These are phyloP conservation scores for Spermophilus dauricus DNA, from an alignment of 2,113 vertebrate genomes.

Conservation along the genomic window DNA sequence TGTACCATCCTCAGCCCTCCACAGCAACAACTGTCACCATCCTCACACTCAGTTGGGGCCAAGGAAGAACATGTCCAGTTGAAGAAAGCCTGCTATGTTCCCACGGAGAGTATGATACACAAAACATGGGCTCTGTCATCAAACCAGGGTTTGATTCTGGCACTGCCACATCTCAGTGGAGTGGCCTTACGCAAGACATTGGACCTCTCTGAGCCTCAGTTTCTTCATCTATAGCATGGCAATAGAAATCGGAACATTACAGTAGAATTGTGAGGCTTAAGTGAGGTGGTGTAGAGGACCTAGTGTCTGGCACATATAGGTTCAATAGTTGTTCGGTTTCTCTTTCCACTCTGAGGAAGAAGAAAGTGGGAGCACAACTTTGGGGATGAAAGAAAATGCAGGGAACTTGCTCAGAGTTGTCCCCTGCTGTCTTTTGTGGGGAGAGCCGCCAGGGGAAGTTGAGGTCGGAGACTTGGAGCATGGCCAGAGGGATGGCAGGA, in stretches of 20 bases:
- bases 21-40: not conserved
- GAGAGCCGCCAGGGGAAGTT: not conserved
- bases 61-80: not conserved
- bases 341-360: not conserved
- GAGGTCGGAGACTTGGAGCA: not conserved
- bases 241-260: not conserved
- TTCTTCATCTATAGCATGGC: not conserved
- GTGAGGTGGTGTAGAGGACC: not conserved
- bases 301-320: not conserved
- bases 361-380: not conserved
- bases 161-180: not conserved
- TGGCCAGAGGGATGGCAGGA: not conserved
- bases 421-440: not conserved
- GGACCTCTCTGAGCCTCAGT: not conserved
- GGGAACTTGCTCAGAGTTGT: too few species aligned
- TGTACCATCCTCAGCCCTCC: not conserved
- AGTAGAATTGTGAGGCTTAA: not conserved
- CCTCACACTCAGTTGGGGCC: fast-evolving
- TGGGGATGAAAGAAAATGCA: not conserved
- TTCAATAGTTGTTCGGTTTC: not conserved
- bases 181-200: not conserved
- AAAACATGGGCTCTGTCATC: not conserved
- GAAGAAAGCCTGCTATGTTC: not conserved
- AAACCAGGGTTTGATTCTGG: not conserved
- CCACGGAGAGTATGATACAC: not conserved